Evolutionary conservation across 2,888 invertebrate genomes (phyloP).

Genomic region (Xestia rhomboidea): DNA sequence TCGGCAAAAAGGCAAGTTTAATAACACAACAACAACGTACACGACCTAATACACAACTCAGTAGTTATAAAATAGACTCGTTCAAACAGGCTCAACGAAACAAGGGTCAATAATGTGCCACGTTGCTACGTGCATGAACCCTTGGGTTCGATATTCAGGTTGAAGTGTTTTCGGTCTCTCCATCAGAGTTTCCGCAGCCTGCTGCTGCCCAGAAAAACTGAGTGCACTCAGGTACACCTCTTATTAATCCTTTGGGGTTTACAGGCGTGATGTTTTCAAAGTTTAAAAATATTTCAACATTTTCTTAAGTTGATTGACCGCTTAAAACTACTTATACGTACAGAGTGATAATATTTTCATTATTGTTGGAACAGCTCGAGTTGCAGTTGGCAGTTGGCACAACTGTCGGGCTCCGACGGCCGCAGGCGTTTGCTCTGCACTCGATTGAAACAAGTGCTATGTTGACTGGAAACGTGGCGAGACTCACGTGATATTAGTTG

Average conservation of each 20-base stretch:
- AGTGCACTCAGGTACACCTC: background rate
- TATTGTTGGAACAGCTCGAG: conserved; percentile 22
- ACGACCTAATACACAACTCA: too few relatives aligned
- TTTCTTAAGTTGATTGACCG: background rate
- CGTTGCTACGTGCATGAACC: background rate
- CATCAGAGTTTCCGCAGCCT: background rate
- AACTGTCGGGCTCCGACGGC: background rate
- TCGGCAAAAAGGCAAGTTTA: background rate
- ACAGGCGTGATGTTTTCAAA: background rate
- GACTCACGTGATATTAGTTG: background rate
- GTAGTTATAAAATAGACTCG: background rate
- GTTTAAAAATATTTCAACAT: background rate
- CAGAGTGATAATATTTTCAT: conserved; percentile 26
- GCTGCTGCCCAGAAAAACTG: too few relatives aligned
- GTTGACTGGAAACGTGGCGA: background rate
- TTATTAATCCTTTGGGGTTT: background rate
- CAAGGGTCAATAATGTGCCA: background rate
- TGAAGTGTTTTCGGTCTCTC: background rate
- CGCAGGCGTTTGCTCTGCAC: conserved; percentile 29
- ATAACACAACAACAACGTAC: too few relatives aligned
- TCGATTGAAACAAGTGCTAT: conserved; percentile 51
- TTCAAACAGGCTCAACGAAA: background rate
- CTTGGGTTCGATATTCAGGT: background rate
- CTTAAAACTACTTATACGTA: background rate
- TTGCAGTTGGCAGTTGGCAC: conserved; percentile 33